phyloP scores from a whole-genome alignment of 2,888 invertebrate genomes.

The Bombylius major region DNA sequence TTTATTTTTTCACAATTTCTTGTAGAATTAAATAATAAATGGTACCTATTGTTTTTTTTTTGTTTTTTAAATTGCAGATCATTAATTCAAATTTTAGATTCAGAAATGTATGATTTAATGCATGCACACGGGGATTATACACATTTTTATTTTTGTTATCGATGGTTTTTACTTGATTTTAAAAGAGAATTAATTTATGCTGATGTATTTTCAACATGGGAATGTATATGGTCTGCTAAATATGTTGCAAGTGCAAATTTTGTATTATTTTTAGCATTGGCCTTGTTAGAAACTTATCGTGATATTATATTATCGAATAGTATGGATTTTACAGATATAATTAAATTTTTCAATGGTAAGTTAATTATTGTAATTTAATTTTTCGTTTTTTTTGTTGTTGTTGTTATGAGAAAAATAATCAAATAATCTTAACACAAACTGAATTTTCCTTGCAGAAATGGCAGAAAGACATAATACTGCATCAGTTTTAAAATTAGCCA shows the following conservation, averaged over 20 bases:
- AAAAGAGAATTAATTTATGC: slow-evolving; percentile 87
- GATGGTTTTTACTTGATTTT: slow-evolving; percentile 94
- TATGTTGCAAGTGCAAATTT: slow-evolving; percentile 78
- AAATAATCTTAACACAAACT: too few species aligned
- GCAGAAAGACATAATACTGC: slow-evolving; percentile 86
- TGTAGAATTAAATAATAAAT: neutral
- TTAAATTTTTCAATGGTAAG: slow-evolving; percentile 93
- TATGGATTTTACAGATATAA: slow-evolving; percentile 97
- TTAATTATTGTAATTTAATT: slow-evolving; percentile 2
- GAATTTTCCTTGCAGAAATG: slow-evolving; percentile 58
- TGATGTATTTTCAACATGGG: slow-evolving; percentile 92
- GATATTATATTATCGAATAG: slow-evolving; percentile 89
- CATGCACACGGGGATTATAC: slow-evolving; percentile 92
- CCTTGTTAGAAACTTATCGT: slow-evolving; percentile 81
- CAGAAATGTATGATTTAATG: slow-evolving; percentile 89
- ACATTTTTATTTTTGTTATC: slow-evolving; percentile 94
- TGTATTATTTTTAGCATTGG: slow-evolving; percentile 84
- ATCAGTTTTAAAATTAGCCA: slow-evolving; percentile 66
- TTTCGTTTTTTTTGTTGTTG: neutral
- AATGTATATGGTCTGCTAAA: slow-evolving; percentile 89
- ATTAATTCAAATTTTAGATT: slow-evolving; percentile 76
- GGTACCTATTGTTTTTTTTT: neutral
- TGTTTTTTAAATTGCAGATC: slow-evolving; percentile 39
- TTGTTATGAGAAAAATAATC: too few species aligned
- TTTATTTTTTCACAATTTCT: neutral